These are phyloP conservation scores for Garrulus glandarius DNA, from an alignment of 2,797 vertebrate species.

Conservation along the genomic window DNA sequence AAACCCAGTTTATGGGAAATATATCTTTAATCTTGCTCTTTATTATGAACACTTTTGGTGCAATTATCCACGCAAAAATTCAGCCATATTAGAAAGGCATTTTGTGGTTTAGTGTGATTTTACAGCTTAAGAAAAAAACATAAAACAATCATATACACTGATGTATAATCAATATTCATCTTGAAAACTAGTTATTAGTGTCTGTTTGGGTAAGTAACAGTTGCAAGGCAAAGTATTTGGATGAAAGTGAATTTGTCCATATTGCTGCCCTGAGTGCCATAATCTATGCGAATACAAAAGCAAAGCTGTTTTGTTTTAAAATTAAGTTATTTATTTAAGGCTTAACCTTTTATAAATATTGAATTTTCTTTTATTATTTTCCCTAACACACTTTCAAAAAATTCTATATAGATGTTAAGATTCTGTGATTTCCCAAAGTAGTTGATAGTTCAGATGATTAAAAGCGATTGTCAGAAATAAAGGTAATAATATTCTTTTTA, in stretches of 20 bases:
- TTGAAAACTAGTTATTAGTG: not conserved
- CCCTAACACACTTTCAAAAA: not conserved
- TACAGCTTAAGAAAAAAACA: not conserved
- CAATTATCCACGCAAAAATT: not conserved
- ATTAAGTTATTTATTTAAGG: not conserved
- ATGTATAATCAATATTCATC: not conserved
- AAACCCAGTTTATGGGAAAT: not conserved
- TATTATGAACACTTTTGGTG: not conserved
- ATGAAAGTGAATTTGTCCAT: not conserved
- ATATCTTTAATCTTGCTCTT: not conserved
- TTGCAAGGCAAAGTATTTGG: not conserved
- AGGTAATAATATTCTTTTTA: not conserved
- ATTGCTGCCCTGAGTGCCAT: not conserved
- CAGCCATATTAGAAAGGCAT: not conserved
- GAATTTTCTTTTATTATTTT: not conserved
- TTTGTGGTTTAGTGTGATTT: not conserved
- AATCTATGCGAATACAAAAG: not conserved
- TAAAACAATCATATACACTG: not conserved
- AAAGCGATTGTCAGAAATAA: not conserved
- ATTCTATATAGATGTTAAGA: not conserved
- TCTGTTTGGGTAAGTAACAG: not conserved
- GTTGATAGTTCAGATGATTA: not conserved
- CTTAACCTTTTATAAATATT: not conserved
- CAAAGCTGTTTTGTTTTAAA: not conserved
- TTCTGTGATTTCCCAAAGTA: not conserved